Conservation (phyloP, 2,797 vertebrate genomes). For the Halcyon badia region DNA sequence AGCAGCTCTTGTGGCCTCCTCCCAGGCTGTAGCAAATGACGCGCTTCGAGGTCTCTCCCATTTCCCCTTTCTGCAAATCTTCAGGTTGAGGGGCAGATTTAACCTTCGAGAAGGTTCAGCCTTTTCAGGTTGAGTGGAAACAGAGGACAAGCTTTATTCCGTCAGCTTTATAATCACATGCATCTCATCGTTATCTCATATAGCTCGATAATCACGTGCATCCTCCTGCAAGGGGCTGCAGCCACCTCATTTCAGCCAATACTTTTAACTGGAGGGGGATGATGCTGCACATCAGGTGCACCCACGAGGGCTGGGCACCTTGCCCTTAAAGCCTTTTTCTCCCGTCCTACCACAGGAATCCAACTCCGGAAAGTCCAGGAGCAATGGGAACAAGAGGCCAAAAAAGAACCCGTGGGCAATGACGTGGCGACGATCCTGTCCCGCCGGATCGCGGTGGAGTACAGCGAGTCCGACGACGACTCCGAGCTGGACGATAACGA, state of each 20-base stretch:
- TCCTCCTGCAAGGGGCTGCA: background rate
- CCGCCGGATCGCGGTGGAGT: slow-evolving; percentile 92
- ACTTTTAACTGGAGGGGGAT: background rate
- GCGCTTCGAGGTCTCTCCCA: fast-evolving
- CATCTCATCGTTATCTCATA: background rate
- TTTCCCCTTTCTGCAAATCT: background rate
- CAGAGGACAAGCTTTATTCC: background rate
- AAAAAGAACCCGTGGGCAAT: slow-evolving; percentile 92
- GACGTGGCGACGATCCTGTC: slow-evolving; percentile 94
- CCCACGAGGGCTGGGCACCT: fast-evolving
- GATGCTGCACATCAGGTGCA: fast-evolving
- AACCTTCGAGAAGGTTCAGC: background rate
- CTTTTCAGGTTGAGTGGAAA: background rate
- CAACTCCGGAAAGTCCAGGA: slow-evolving; percentile 94
- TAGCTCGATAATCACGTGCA: fast-evolving
- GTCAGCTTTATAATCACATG: fast-evolving
- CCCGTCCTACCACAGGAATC: slow-evolving; percentile 80
- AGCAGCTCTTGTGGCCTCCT: background rate
- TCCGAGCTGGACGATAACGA: slow-evolving; percentile 94
- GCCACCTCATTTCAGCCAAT: fast-evolving
- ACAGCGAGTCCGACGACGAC: slow-evolving; percentile 95
- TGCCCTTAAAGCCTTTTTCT: background rate
- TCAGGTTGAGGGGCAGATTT: background rate
- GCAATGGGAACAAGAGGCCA: slow-evolving; percentile 93
- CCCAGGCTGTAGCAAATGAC: background rate